A percentile compares a stretch with the other conserved stretches of the same genome.
These are phyloP conservation scores for Microtus ochrogaster DNA, from an alignment of 2,113 vertebrate genomes.

Conservation along the genomic window DNA sequence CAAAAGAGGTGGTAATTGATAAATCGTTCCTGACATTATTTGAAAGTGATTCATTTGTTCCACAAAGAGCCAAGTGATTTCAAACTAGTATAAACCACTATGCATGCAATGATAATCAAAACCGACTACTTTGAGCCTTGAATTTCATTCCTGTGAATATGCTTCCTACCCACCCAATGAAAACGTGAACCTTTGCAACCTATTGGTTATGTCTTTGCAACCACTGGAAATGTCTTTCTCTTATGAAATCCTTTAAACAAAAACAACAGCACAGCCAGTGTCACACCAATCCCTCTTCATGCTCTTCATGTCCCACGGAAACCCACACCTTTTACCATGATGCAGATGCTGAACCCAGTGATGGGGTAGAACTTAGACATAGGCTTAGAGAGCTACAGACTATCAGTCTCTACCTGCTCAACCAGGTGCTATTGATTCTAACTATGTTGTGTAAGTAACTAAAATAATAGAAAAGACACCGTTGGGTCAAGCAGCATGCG, in stretches of 20 bases:
- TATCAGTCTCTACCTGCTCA: slow-evolving; percentile 10
- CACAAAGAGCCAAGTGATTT: slow-evolving; percentile 46
- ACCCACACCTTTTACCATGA: not conserved
- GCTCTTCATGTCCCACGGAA: not conserved
- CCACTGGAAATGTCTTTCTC: not conserved
- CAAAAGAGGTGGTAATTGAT: not conserved
- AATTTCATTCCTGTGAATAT: not conserved
- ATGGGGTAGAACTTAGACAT: not conserved
- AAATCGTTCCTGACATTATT: not conserved
- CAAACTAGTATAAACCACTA: not conserved
- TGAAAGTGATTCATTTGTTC: slow-evolving; percentile 25
- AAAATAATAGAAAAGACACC: not conserved
- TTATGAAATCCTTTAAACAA: slow-evolving; percentile 51
- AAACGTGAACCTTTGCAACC: not conserved
- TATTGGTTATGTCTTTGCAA: not conserved
- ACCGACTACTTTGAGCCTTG: not conserved
- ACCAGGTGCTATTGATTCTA: not conserved
- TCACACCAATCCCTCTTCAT: not conserved
- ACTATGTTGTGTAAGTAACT: not conserved
- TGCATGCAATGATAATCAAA: slow-evolving; percentile 20
- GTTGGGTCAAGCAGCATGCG: not conserved
- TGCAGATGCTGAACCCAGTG: not conserved
- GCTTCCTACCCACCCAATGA: not conserved
- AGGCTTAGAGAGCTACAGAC: not conserved
- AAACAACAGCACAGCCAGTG: not conserved